Base-by-base conservation (phyloP, 1,140 invertebrate genomes). In the Pseudomyrmex concolor region DNA sequence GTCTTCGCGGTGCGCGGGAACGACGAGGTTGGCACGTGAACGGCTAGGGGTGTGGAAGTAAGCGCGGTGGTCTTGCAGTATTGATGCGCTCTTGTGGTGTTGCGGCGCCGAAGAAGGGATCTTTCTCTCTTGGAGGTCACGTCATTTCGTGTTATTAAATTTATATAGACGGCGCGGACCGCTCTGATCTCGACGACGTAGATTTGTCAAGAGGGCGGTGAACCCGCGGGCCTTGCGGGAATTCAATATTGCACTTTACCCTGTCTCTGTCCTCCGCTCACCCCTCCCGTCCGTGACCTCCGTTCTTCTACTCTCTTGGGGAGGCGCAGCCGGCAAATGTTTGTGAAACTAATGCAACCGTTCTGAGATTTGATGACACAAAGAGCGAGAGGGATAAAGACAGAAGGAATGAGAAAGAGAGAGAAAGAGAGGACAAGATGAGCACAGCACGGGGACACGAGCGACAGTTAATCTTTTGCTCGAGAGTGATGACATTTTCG, bases 141-240 rank as follows among this genome's bases (percentile, higher is more conserved):
- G 89, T 89, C 89, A 90, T 90, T 90, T 86, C 71, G 70, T 78
- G 89, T 90, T 90, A 90, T 90, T 90, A 90, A 90, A 90, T 90
- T 90, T 90, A 90, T 90, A 90, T 89, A 89, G 87, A 89, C 83
- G 70, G 73, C 77, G 77, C 57, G 71, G 87, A 87, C 83, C 87
- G 89, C 89, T 88, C 89, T 88, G 82, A 84, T 89, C 86, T 77
- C 64, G 67, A 55, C 77, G 77, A 88, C 84, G 82, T 90, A 90
- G 87, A 90, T 90, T 90, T 90, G 89, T 90, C 86, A 88, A 70
- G 66, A 82, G 84, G 86, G 66, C 63, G 62, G 64, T 59, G 77
- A 76, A 60, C 89, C 86, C 88, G 83, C 51, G 87, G 83, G 83
- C 88, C 89, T 87, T 86, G 84, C 62, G 88, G 89, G 89, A 89